Percentiles rank a stretch among this genome's conserved stretches.
phyloP scores from a whole-genome alignment of 2,888 invertebrate species.

The Cheilosia vulpina region DNA sequence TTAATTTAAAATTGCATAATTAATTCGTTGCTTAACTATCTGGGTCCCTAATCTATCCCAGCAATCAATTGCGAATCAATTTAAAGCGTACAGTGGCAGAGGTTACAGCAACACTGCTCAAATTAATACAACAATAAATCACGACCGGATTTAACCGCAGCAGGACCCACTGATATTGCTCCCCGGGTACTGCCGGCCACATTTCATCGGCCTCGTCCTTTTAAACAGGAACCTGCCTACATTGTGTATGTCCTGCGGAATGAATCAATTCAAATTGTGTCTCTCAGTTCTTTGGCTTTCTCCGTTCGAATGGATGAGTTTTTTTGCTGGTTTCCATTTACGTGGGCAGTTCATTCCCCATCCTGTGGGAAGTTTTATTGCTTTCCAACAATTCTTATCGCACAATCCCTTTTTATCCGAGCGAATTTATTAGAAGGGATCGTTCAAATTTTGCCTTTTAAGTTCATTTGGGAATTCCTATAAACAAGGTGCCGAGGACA shows the following conservation, averaged over 20 bases:
- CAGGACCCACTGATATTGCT: constrained; percentile 35
- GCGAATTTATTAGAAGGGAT: constrained; percentile 22
- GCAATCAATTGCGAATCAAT: constrained; percentile 68
- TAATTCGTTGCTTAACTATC: constrained; percentile 53
- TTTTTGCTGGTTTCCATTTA: background rate
- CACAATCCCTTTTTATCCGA: constrained; percentile 21
- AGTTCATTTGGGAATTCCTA: constrained; percentile 12
- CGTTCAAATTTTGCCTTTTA: constrained; percentile 23
- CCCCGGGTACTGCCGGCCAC: constrained; percentile 31
- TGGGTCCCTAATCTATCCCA: constrained; percentile 42
- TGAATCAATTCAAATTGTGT: constrained; percentile 62
- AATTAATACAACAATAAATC: constrained; percentile 68
- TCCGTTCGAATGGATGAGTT: constrained; percentile 32
- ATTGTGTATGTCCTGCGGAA: constrained; percentile 22
- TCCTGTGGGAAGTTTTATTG: constrained; percentile 42
- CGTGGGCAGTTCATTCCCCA: background rate
- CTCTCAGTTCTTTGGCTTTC: constrained; percentile 2
- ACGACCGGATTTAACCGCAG: constrained; percentile 62
- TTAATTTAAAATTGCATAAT: constrained; percentile 56
- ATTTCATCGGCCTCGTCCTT: constrained; percentile 24
- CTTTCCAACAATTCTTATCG: constrained; percentile 43
- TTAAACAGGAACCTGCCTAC: constrained; percentile 28
- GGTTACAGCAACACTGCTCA: constrained; percentile 57
- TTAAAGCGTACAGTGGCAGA: constrained; percentile 50
- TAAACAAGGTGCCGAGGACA: constrained; percentile 23